Percentiles rank a stretch among this genome's conserved stretches.
Conservation (phyloP, 2,888 invertebrate species). For the Hydrotaea diabolus region DNA sequence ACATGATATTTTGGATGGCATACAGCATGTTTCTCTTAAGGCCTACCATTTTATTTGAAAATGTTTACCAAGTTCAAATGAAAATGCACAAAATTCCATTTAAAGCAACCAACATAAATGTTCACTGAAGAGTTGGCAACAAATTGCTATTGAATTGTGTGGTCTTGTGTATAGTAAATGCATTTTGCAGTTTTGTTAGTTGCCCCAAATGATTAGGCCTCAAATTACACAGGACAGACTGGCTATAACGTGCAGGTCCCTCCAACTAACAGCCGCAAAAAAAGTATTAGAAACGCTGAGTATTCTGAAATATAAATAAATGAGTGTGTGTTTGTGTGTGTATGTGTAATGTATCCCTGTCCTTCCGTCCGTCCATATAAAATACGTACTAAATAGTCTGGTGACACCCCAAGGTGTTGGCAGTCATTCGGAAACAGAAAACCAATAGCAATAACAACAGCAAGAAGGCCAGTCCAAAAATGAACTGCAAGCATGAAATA, state of each 20-base stretch:
- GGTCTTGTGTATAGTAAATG: conserved; percentile 74
- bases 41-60: no score
- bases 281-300: not conserved
- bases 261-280: not conserved
- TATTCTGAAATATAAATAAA: not conserved
- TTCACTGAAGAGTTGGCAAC: conserved; percentile 65
- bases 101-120: not conserved
- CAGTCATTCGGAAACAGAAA: conserved; percentile 78
- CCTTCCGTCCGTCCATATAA: not conserved
- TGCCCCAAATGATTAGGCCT: conserved; percentile 44
- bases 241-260: not conserved
- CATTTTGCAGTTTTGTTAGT: conserved; percentile 22
- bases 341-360: not conserved
- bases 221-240: conserved; percentile 48
- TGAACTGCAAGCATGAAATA: conserved; percentile 51
- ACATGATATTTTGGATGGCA: no score
- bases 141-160: conserved; percentile 79
- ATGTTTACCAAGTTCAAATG: not conserved
- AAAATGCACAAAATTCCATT: not conserved
- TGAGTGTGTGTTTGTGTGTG: not conserved
- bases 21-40: no score
- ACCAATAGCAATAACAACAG: conserved; percentile 13
- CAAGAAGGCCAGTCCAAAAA: conserved; percentile 7
- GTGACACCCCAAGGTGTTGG: conserved; percentile 81
- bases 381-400: conserved; percentile 33